Conservation (phyloP, 2,888 invertebrate species). For the Smittia sp. region DNA sequence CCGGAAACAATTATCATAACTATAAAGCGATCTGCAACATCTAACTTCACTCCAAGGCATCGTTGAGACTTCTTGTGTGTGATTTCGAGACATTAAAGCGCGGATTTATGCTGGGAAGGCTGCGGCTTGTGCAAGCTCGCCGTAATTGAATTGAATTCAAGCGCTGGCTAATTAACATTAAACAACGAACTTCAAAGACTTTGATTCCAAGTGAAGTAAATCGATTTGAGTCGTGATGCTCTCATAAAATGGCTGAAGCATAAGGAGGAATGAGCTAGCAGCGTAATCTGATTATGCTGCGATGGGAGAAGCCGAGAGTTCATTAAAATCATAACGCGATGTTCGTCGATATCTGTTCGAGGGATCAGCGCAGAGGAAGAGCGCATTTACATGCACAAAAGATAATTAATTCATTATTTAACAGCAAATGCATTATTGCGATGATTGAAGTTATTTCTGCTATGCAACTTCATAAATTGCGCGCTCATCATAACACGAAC, state of each 20-base stretch:
- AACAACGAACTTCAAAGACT: not conserved
- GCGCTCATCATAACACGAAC: conserved; percentile 30
- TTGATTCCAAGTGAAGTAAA: too few relatives aligned
- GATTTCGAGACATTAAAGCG: not conserved
- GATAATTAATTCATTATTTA: conserved; percentile 40
- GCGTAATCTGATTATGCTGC: conserved; percentile 7
- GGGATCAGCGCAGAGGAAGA: not conserved
- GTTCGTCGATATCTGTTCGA: not conserved
- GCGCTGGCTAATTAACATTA: not conserved
- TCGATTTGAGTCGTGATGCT: not conserved
- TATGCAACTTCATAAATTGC: conserved; percentile 25
- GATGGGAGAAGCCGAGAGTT: not conserved
- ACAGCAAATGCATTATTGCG: conserved; percentile 32
- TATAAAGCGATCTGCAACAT: conserved; percentile 35
- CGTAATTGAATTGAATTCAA: not conserved
- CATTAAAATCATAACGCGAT: not conserved
- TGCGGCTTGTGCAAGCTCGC: too few relatives aligned
- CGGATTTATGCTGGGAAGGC: not conserved
- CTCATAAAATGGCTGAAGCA: not conserved
- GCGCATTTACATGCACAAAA: conserved; percentile 7
- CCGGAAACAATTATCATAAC: conserved; percentile 40
- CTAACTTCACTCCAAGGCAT: not conserved
- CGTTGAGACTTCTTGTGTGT: not conserved
- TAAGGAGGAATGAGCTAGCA: not conserved
- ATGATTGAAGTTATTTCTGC: conserved; percentile 26